Conservation (phyloP, 2,888 invertebrate species). For the Calameuta filiformis region DNA sequence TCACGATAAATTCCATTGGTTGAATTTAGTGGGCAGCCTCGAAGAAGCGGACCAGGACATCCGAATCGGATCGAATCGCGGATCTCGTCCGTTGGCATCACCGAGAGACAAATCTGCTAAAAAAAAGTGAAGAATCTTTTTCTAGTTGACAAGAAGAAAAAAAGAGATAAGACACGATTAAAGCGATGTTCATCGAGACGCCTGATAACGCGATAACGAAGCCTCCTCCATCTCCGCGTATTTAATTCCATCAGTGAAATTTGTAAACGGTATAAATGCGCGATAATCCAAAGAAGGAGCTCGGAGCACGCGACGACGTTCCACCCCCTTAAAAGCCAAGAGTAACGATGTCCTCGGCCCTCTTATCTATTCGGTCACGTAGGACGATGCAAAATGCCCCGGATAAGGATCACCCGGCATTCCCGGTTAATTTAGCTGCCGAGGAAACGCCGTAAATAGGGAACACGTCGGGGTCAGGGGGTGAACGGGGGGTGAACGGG, state of each 20-base stretch:
- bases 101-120: background rate
- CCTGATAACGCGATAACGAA: background rate
- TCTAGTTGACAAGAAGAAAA: background rate
- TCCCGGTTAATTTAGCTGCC: slow-evolving; percentile 58
- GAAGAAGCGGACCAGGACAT: slow-evolving; percentile 27
- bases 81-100: background rate
- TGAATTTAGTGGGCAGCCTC: slow-evolving; percentile 46
- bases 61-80: slow-evolving; percentile 31
- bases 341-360: slow-evolving; percentile 61
- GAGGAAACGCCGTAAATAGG: slow-evolving; percentile 60
- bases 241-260: slow-evolving; percentile 19
- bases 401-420: slow-evolving; percentile 52
- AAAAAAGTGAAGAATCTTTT: too few relatives aligned
- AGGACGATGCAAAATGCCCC: slow-evolving; percentile 43
- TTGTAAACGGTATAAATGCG: slow-evolving; percentile 46
- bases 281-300: slow-evolving; percentile 38
- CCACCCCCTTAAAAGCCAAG: slow-evolving; percentile 53
- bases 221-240: background rate
- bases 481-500: slow-evolving; percentile 1
- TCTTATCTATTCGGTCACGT: slow-evolving; percentile 61
- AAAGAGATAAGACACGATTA: slow-evolving; percentile 1
- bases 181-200: background rate
- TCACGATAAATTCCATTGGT: slow-evolving; percentile 57
- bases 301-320: slow-evolving; percentile 59
- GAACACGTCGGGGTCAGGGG: slow-evolving; percentile 40